Base-by-base conservation (phyloP, 2,797 vertebrate species). In the Hemibagrus guttatus region DNA sequence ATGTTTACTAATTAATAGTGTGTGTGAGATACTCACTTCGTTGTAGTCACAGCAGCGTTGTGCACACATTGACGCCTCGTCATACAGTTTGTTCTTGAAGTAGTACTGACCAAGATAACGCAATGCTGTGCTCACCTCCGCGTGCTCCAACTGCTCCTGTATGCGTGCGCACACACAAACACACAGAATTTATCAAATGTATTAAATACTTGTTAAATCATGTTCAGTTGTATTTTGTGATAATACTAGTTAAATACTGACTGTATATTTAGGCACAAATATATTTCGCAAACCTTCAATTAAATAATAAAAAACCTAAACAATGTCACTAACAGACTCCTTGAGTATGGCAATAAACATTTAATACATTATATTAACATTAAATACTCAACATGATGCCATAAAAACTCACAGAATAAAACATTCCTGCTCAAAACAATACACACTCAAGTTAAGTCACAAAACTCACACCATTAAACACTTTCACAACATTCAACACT, bases 1-100 rank as follows among this genome's bases (percentile, higher is more conserved):
- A 31, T 54, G 28, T 54, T 52, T 54, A 52, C 31, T 52, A 66
- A 82, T 66, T 9, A 52, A 42, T 35, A 11, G n/a, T 42, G 35
- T 46, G 9, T 49, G 68, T 35, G n/a, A n/a, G n/a, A 26, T 13
- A 96, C 98, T 97, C 91, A 99, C 98, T 46, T 99, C 98, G 68
- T 99, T 99, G 94, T 98, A 99, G 63, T 98, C 97, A 42, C 98
- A 99, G 91, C 98, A 99, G 88, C 98, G 98, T 87, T 99, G 98
- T 61, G 98, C 98, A 78, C 98, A 99, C 19, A 97, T 96, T 0
- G 98, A 98, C 0, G 98, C 98, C 94, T 99, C 98, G 11, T 99
- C 97, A 54, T 98, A 99, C 42, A 97, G 95, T 89, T 99, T 98
- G 94, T 96, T 98, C 92, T 98, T 99, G 95, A 99, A 99, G 92